These are phyloP conservation scores for Tenrec ecaudatus DNA, from an alignment of 2,113 vertebrate genomes.

Conservation along the genomic window DNA sequence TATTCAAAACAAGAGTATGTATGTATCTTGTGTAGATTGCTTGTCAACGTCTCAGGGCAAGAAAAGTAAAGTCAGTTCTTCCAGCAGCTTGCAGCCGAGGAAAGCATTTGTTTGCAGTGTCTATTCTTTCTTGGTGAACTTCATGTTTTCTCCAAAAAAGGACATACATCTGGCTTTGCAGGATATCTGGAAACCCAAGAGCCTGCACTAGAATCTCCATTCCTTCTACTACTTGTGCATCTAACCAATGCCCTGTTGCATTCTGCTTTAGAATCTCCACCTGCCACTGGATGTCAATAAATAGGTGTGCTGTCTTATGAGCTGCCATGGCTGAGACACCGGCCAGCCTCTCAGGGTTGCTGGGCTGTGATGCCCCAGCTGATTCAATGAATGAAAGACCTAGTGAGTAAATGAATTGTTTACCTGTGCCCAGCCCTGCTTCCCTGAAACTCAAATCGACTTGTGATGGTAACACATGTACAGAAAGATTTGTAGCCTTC, in stretches of 20 bases:
- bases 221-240: not conserved
- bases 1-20: not conserved
- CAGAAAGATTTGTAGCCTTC: not conserved
- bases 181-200: not conserved
- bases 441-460: not conserved
- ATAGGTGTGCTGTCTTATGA: no score
- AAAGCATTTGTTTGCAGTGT: not conserved
- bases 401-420: not conserved
- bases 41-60: not conserved
- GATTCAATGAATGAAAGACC: not conserved
- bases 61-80: not conserved
- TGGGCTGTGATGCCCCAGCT: not conserved
- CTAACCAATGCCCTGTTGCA: not conserved
- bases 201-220: not conserved
- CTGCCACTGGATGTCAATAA: not conserved
- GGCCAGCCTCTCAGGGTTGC: not conserved
- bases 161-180: not conserved
- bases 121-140: not conserved
- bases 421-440: not conserved
- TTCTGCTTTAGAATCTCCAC: not conserved
- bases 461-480: not conserved
- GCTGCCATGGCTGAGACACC: not conserved
- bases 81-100: not conserved
- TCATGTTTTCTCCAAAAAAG: not conserved
- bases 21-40: not conserved